Evolutionary conservation across 2,797 vertebrate species (phyloP), one percentile per base, ranked within the genome.

Genomic region (Stomatorhinus walkeri): DNA sequence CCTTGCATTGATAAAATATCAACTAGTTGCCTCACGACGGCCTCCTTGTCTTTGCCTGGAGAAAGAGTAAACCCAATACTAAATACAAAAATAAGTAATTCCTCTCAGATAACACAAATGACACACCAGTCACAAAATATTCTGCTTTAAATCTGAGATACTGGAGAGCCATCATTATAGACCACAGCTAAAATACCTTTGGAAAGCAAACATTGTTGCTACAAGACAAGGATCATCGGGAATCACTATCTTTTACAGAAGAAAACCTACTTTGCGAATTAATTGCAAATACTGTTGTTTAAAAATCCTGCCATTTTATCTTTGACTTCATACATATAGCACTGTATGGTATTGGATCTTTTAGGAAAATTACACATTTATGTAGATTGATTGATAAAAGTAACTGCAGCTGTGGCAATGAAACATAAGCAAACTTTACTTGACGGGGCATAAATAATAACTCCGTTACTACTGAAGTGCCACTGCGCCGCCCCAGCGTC

Each of bases 1-100:
- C 96, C 97, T 90, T 97, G 96, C 10, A 93, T 91, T 52, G 95
- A 96, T 22, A 98, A 91, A 49, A 97, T 87, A 16, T 94, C 90
- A 61, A 96, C 95, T 12, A 98, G 94, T 89, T 93, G 94, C 87
- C 91, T 93, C 9, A 97, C 92, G 85, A 96, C 54, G 0, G 88
- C 89, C 16, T 97, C 96, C 91, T 97, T 97, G 86, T 95, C 91
- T 10, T 90, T 90, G 10, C 4, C 92, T 92, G 87, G n/a, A 28
- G 48, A 51, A 52, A 56, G 12, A 56, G 48, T 46, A 12, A 85
- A 79, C 16, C 72, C 40, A 79, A 43, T 79, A n/a, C n/a, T 79
- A 79, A 85, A 85, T 12, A 48, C n/a, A 85, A 51, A 48, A 48
- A 22, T 19, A 85, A 48, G 81, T 43, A 19, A 51, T 51, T 85